Evolutionary conservation across 2,797 vertebrate species (phyloP).

Genomic region (Podarcis siculus): DNA sequence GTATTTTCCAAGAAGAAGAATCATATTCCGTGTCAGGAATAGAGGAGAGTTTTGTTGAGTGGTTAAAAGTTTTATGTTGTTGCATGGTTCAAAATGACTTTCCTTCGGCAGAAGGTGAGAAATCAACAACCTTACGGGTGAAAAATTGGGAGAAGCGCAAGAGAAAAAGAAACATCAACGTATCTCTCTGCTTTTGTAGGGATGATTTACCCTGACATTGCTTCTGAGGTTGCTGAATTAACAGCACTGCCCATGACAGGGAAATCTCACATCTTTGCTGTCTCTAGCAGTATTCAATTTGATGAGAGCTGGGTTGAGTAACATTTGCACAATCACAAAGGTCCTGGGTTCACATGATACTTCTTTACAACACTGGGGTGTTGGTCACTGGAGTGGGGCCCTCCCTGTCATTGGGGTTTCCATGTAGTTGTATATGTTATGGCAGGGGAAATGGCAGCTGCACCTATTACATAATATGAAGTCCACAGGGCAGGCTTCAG

Average conservation of each 20-base stretch:
- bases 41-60: not conserved
- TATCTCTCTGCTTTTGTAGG: constrained; percentile 66
- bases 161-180: constrained; percentile 50
- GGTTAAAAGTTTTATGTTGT: not conserved
- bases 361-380: too few species aligned
- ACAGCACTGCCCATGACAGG: constrained; percentile 49
- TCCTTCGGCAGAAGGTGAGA: constrained; percentile 38
- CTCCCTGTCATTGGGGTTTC: too few species aligned
- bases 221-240: constrained; percentile 71
- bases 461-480: too few species aligned
- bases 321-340: not conserved
- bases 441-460: too few species aligned
- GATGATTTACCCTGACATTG: constrained; percentile 70
- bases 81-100: not conserved
- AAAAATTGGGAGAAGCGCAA: constrained; percentile 39
- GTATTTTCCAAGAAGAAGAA: constrained; percentile 41
- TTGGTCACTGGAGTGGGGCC: too few species aligned
- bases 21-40: constrained; percentile 1
- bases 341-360: not conserved
- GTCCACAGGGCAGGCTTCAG: too few species aligned
- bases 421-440: too few species aligned
- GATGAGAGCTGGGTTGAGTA: not conserved
- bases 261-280: not conserved
- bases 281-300: constrained; percentile 26
- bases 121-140: constrained; percentile 32